Percentiles rank a stretch among this genome's conserved stretches.
phyloP scores from a whole-genome alignment of 1,140 invertebrate genomes.

The Drosophila baimaii region DNA sequence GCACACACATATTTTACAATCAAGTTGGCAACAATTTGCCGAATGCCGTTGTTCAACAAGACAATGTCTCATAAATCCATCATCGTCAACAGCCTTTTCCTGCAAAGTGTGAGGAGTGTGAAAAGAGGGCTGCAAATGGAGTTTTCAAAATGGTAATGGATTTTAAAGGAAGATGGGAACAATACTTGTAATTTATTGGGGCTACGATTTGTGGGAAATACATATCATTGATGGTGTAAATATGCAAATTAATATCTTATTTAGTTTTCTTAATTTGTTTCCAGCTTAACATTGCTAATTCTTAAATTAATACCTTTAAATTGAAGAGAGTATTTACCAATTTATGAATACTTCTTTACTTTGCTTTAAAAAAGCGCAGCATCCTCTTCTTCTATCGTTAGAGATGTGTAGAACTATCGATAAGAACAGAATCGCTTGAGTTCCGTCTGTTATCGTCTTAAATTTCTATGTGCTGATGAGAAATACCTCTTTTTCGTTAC shows the following conservation, averaged over 20 bases:
- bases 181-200: not conserved
- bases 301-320: not conserved
- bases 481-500: no score
- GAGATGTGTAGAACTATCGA: not conserved
- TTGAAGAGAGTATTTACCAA: not conserved
- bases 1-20: slow-evolving; percentile 59
- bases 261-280: not conserved
- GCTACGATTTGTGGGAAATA: not conserved
- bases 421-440: not conserved
- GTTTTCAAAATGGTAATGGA: slow-evolving; percentile 6
- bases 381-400: not conserved
- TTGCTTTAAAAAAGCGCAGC: no score
- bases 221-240: not conserved
- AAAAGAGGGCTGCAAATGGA: not conserved
- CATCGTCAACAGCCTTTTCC: slow-evolving; percentile 27
- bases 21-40: slow-evolving; percentile 59
- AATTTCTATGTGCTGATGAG: no score
- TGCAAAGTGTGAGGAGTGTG: slow-evolving; percentile 7
- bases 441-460: no score
- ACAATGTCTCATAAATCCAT: slow-evolving; percentile 55
- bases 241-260: not conserved
- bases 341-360: not conserved
- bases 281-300: no score
- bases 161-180: not conserved
- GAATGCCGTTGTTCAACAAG: slow-evolving; percentile 51